Evolutionary conservation across 2,888 invertebrate genomes (phyloP), one percentile per base, ranked within the genome.

Genomic region (Xestia c-nigrum): DNA sequence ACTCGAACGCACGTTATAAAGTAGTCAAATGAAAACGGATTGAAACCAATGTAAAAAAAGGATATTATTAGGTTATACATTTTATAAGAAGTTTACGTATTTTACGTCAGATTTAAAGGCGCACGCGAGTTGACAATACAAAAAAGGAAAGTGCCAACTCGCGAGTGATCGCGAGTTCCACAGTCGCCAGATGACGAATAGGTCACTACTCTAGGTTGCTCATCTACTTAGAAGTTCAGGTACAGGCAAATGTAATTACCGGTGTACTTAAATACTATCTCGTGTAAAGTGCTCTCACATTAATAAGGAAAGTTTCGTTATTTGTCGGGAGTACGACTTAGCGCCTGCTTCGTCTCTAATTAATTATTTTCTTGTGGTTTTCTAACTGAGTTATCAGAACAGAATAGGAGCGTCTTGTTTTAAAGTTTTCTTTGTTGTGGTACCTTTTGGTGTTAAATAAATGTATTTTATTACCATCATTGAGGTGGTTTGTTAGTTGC

Each of bases 271-370:
- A 76, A 38, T 72, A 73, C 72, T 72, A 78, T 55, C 47, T 7
- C 14, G 16, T 74, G 65, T 63, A 82, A 85, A 85, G 77, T 84
- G 80, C 80, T 85, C 71, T 75, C 61, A 9, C 82, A 85, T 82
- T 85, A 85, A 79, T 78, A 83, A 80, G 74, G 47, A 83, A 85
- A 85, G 61, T 83, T 85, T 64, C 70, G 72, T 76, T 85, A 85
- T 82, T 82, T 82, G 85, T 80, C 72, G 59, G 46, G 43, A 75
- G 74, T 65, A 46, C 79, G 76, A 80, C 72, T 82, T 75, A 72
- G 52, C 77, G 75, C 75, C 71, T 81, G 57, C 61, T 63, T 83
- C 38, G 21, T 65, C 66, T 77, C 67, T 61, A 67, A 80, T 79
- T 76, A 82, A 85, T 85, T 85, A 80, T 85, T 82, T 85, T 77